Evolutionary conservation across 2,888 invertebrate genomes (phyloP).

Genomic region (Agriopis aurantiaria): DNA sequence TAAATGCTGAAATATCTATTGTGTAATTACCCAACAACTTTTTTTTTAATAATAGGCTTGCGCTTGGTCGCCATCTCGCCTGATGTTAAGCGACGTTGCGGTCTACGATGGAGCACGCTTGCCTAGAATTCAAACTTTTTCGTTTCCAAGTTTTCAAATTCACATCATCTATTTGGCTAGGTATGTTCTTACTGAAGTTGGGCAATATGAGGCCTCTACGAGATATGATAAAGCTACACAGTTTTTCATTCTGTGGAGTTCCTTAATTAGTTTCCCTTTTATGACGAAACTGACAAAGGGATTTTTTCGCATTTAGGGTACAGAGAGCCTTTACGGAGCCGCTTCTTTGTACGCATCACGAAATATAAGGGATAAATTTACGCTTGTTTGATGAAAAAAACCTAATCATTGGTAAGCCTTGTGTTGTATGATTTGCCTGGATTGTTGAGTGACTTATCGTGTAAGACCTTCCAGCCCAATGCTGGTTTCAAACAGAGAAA

Average conservation of each 20-base stretch:
- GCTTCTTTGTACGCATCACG: slow-evolving; percentile 35
- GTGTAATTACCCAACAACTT: too few species aligned
- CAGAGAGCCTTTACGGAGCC: slow-evolving; percentile 35
- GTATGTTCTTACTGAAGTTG: slow-evolving; percentile 2
- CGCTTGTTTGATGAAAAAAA: slow-evolving; percentile 25
- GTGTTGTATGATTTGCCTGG: slow-evolving; percentile 14
- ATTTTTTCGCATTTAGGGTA: slow-evolving; percentile 39
- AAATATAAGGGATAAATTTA: slow-evolving; percentile 33
- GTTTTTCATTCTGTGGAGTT: slow-evolving; percentile 36
- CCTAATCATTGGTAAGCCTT: slow-evolving; percentile 18
- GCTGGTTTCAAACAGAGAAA: too few species aligned
- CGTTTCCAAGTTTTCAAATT: background rate
- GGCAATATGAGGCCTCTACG: slow-evolving; percentile 12
- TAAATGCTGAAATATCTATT: background rate
- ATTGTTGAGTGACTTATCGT: background rate
- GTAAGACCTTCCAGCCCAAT: background rate
- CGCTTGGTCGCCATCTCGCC: too few species aligned
- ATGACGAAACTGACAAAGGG: slow-evolving; percentile 35
- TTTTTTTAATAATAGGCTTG: too few species aligned
- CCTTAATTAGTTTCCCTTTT: slow-evolving; percentile 42
- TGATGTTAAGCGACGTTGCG: too few species aligned
- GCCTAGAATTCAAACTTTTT: background rate
- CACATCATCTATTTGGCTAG: background rate
- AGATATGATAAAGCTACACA: slow-evolving; percentile 22
- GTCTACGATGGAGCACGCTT: too few species aligned